Evolutionary conservation across 2,797 vertebrate species (phyloP).

Genomic region (Pelodytes ibericus): DNA sequence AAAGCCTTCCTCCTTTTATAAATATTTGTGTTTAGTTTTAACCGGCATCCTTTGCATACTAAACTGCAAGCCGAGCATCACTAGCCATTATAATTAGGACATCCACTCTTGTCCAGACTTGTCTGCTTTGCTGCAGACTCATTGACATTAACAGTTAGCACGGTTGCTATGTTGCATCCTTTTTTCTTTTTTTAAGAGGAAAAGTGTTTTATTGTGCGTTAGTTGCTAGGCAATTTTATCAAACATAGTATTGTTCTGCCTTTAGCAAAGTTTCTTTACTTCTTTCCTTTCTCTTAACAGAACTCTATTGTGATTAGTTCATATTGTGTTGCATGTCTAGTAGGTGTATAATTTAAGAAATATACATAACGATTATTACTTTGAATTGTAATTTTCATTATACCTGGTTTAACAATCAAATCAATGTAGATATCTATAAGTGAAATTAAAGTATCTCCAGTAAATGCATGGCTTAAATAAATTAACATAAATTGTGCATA

Average conservation of each 20-base stretch:
- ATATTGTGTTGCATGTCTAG: too few relatives aligned
- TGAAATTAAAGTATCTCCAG: too few relatives aligned
- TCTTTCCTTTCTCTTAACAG: too few relatives aligned
- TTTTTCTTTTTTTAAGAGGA: constrained; percentile 22
- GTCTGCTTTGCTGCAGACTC: constrained; percentile 19
- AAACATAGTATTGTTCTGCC: neutral
- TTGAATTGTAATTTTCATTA: too few relatives aligned
- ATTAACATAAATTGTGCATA: too few relatives aligned
- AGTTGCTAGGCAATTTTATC: constrained; percentile 35
- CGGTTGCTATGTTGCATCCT: constrained; percentile 15
- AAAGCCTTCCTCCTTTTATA: neutral
- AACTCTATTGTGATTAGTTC: too few relatives aligned
- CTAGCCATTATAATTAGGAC: constrained; percentile 5
- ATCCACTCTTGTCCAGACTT: constrained; percentile 31
- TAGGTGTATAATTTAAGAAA: too few relatives aligned
- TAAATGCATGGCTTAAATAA: too few relatives aligned
- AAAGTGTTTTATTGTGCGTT: constrained; percentile 37
- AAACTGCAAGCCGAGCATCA: neutral
- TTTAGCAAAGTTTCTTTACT: neutral
- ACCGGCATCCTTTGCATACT: constrained; percentile 37
- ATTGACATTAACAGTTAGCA: constrained; percentile 6
- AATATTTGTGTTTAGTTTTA: constrained; percentile 40
- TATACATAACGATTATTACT: too few relatives aligned
- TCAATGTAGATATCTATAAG: too few relatives aligned
- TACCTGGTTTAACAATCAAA: too few relatives aligned